Evolutionary conservation across 2,113 vertebrate genomes (phyloP).

Genomic region (Odocoileus virginianus): DNA sequence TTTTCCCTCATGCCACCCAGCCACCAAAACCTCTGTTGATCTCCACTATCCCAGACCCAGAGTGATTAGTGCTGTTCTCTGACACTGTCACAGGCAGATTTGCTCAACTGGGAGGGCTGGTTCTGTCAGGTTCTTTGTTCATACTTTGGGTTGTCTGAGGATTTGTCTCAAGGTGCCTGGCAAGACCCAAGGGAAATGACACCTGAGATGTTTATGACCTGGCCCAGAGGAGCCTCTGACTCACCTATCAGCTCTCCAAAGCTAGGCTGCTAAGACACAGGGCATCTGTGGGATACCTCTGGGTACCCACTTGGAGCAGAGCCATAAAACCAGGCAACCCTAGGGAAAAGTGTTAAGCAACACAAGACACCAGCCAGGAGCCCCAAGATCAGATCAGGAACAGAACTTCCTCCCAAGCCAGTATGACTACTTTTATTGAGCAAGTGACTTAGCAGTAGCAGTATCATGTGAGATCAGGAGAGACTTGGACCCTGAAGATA

Average conservation of each 20-base stretch:
- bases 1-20: not conserved
- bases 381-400: not conserved
- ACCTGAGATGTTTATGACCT: not conserved
- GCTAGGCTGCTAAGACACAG: constrained; percentile 34
- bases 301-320: not conserved
- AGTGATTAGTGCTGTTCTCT: not conserved
- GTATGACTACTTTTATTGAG: not conserved
- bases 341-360: not conserved
- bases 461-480: not conserved
- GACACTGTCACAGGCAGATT: not conserved
- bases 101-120: not conserved
- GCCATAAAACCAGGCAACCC: not conserved
- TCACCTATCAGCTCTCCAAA: constrained; percentile 7
- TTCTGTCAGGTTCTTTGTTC: not conserved
- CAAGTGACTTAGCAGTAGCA: no score
- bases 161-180: not conserved
- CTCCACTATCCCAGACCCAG: not conserved
- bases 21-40: not conserved
- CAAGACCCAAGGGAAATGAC: constrained; percentile 6
- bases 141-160: not conserved
- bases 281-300: not conserved
- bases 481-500: not conserved
- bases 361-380: not conserved
- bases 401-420: not conserved
- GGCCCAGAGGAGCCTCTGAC: not conserved